phyloP scores from a whole-genome alignment of 2,888 invertebrate genomes.

The Andrena hattorfiana region DNA sequence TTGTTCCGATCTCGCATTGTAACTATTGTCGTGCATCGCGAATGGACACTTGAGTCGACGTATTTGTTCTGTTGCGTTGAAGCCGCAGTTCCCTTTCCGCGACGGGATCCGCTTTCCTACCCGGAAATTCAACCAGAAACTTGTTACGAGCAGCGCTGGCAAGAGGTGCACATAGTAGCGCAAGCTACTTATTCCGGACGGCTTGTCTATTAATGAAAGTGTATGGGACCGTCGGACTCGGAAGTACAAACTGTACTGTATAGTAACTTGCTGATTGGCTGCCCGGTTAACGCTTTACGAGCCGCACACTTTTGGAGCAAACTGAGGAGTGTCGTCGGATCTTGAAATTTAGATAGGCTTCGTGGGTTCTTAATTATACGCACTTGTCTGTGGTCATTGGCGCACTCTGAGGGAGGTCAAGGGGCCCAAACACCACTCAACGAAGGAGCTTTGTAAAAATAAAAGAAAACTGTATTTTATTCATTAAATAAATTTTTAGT shows the following conservation, averaged over 20 bases:
- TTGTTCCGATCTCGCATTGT: slow-evolving; percentile 53
- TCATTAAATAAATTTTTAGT: too few species aligned
- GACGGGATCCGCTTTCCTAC: slow-evolving; percentile 40
- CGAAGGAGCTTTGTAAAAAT: too few species aligned
- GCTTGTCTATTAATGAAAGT: slow-evolving; percentile 10
- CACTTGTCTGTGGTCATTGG: too few species aligned
- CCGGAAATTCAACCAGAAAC: slow-evolving; percentile 44
- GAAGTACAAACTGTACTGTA: not conserved
- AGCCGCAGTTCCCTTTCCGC: slow-evolving; percentile 42
- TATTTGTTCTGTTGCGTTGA: slow-evolving; percentile 51
- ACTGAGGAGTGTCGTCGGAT: too few species aligned
- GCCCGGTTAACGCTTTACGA: too few species aligned
- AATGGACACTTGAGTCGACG: slow-evolving; percentile 62
- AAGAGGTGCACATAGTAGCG: not conserved
- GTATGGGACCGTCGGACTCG: not conserved
- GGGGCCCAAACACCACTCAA: too few species aligned
- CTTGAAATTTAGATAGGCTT: too few species aligned
- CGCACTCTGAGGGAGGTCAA: too few species aligned
- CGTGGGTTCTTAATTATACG: too few species aligned
- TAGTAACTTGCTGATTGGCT: too few species aligned
- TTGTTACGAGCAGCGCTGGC: slow-evolving; percentile 13
- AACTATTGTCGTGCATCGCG: slow-evolving; percentile 48
- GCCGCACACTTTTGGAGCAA: too few species aligned
- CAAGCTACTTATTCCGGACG: slow-evolving; percentile 8
- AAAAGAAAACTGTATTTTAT: too few species aligned